Percentiles rank a stretch among this genome's conserved stretches.
These are phyloP conservation scores for Cepaea nemoralis DNA, from an alignment of 1,140 invertebrate species.

Conservation along the genomic window DNA sequence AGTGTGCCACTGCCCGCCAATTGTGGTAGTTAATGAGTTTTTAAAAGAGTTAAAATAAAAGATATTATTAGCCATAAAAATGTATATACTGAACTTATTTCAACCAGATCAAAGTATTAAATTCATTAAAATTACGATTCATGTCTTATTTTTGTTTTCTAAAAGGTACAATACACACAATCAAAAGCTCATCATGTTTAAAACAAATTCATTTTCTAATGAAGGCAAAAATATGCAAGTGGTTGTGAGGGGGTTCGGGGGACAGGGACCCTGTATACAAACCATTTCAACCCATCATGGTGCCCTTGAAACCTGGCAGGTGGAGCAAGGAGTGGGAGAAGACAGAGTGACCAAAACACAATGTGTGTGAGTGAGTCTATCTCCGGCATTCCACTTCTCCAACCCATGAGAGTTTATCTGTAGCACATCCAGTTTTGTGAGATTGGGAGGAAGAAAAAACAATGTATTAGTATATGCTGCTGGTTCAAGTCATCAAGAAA, in stretches of 20 bases:
- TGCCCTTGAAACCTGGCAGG: slow-evolving; percentile 33
- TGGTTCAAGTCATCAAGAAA: background rate
- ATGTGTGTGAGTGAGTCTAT: slow-evolving; percentile 32
- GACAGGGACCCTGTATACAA: slow-evolving; percentile 51
- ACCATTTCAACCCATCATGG: slow-evolving; percentile 46
- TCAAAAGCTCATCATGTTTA: background rate
- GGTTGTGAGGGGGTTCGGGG: too few relatives aligned
- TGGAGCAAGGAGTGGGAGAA: slow-evolving; percentile 39
- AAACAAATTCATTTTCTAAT: background rate
- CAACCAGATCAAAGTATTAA: too few relatives aligned
- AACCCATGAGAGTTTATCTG: slow-evolving; percentile 38
- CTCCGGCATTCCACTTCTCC: slow-evolving; percentile 42
- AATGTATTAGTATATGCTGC: slow-evolving; percentile 19
- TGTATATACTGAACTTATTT: too few relatives aligned
- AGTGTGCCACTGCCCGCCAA: too few relatives aligned
- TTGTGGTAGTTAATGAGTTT: too few relatives aligned
- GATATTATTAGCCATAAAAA: too few relatives aligned
- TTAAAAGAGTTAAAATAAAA: too few relatives aligned
- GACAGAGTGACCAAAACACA: slow-evolving; percentile 40
- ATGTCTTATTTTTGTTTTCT: too few relatives aligned
- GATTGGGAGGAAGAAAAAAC: slow-evolving; percentile 35
- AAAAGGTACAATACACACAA: slow-evolving; percentile 15
- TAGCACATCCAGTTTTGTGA: slow-evolving; percentile 42
- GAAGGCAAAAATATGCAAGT: background rate
- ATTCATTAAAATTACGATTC: too few relatives aligned